A percentile compares a stretch with the other conserved stretches of the same genome.
phyloP scores from a whole-genome alignment of 2,797 vertebrate genomes.

The Paratrypauchen microcephalus region DNA sequence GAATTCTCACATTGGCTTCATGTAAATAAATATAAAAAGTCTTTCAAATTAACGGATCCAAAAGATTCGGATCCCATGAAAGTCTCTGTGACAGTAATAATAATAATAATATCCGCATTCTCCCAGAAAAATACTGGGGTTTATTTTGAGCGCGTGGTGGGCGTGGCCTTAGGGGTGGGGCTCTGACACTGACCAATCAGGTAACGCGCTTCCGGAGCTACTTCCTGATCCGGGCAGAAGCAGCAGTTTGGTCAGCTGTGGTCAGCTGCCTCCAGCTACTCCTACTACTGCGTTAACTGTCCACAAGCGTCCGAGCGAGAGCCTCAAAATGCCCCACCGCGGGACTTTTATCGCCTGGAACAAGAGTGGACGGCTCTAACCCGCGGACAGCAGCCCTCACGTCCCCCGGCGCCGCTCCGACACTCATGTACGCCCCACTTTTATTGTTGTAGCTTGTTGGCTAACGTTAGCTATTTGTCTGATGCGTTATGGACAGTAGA shows the following conservation, averaged over 20 bases:
- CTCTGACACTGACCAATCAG: conserved; percentile 57
- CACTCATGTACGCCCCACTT: conserved; percentile 44
- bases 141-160: conserved; percentile 38
- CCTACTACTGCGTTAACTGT: conserved; percentile 41
- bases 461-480: conserved; percentile 73
- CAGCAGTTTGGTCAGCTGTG: background rate
- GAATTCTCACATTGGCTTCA: too few species aligned
- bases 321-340: conserved; percentile 30
- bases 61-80: too few species aligned
- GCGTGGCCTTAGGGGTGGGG: conserved; percentile 39
- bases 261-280: too few species aligned
- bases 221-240: conserved; percentile 51
- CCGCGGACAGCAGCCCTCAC: conserved; percentile 2
- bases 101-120: too few species aligned
- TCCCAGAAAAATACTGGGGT: background rate
- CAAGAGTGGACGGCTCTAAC: conserved; percentile 25
- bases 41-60: background rate
- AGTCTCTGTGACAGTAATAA: too few species aligned
- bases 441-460: conserved; percentile 64
- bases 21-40: background rate
- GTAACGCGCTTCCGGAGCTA: conserved; percentile 3
- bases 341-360: background rate
- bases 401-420: conserved; percentile 7
- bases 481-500: conserved; percentile 59
- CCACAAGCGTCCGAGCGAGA: background rate